phyloP scores from a whole-genome alignment of 1,140 invertebrate genomes.

The Coelopa frigida region DNA sequence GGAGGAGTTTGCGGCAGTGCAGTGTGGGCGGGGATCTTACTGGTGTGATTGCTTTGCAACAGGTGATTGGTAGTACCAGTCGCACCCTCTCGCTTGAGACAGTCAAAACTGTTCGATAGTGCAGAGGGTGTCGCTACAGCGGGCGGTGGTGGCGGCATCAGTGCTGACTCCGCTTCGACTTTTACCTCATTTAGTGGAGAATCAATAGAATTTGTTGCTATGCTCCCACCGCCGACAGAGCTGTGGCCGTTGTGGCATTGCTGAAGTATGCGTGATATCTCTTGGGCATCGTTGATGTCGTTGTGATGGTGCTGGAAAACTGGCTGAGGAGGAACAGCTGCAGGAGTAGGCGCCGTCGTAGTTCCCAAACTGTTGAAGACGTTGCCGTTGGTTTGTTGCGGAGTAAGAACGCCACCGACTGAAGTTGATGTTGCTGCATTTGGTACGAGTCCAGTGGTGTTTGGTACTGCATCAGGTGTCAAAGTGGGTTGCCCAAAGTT shows the following conservation, averaged over 20 bases:
- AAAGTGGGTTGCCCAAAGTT: constrained; percentile 4
- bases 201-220: background rate
- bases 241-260: constrained; percentile 27
- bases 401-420: background rate
- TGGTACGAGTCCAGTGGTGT: background rate
- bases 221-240: background rate
- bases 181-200: constrained; percentile 5
- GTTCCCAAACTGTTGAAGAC: background rate
- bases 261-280: constrained; percentile 42
- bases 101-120: constrained; percentile 25
- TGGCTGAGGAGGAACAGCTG: constrained; percentile 9
- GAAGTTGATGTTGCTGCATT: background rate
- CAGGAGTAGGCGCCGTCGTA: background rate
- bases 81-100: constrained; percentile 21
- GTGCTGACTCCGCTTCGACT: constrained; percentile 6
- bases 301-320: constrained; percentile 27
- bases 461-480: too few species aligned
- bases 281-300: constrained; percentile 42
- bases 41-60: constrained; percentile 12
- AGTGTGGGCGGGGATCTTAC: background rate
- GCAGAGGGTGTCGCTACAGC: background rate
- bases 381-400: constrained; percentile 6
- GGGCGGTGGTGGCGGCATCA: constrained; percentile 13
- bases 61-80: background rate
- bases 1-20: background rate